Percentiles rank a stretch among this genome's conserved stretches.
Evolutionary conservation across 1,140 invertebrate genomes (phyloP).

Genomic region (Meloidogyne floridensis): DNA sequence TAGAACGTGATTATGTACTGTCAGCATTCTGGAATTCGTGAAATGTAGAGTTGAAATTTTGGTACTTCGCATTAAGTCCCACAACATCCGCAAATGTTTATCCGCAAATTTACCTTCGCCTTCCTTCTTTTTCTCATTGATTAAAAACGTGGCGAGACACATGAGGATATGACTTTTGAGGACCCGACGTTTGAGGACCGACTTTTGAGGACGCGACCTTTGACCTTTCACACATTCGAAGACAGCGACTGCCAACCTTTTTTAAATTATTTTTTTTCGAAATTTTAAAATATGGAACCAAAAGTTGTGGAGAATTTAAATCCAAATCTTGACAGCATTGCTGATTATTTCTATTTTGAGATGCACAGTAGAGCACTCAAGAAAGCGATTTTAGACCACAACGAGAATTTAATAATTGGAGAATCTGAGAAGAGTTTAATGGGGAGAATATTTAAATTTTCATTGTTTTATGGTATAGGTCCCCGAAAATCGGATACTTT

Average conservation of each 20-base stretch:
- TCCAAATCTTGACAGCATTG: slow-evolving; percentile 56
- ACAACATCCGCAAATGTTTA: too few relatives aligned
- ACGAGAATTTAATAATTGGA: slow-evolving; percentile 47
- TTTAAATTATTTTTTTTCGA: not conserved
- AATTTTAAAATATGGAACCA: not conserved
- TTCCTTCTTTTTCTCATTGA: too few relatives aligned
- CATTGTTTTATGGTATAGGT: too few relatives aligned
- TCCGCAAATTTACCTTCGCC: too few relatives aligned
- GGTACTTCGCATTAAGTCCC: too few relatives aligned
- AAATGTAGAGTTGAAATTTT: not conserved
- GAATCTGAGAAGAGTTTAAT: slow-evolving; percentile 29
- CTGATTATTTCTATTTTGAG: slow-evolving; percentile 54
- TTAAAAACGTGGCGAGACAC: too few relatives aligned
- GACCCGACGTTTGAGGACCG: too few relatives aligned
- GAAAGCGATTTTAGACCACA: slow-evolving; percentile 53
- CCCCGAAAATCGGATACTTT: too few relatives aligned
- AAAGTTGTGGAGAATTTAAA: slow-evolving; percentile 32
- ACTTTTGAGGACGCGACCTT: too few relatives aligned
- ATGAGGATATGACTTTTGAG: too few relatives aligned
- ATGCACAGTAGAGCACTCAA: slow-evolving; percentile 54
- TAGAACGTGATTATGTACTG: slow-evolving; percentile 60
- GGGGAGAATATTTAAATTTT: too few relatives aligned
- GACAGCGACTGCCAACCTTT: slow-evolving; percentile 29
- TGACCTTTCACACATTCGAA: slow-evolving; percentile 49
- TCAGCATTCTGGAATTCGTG: slow-evolving; percentile 44